Conservation (phyloP, 2,113 vertebrate genomes). For the Mixornis gularis region DNA sequence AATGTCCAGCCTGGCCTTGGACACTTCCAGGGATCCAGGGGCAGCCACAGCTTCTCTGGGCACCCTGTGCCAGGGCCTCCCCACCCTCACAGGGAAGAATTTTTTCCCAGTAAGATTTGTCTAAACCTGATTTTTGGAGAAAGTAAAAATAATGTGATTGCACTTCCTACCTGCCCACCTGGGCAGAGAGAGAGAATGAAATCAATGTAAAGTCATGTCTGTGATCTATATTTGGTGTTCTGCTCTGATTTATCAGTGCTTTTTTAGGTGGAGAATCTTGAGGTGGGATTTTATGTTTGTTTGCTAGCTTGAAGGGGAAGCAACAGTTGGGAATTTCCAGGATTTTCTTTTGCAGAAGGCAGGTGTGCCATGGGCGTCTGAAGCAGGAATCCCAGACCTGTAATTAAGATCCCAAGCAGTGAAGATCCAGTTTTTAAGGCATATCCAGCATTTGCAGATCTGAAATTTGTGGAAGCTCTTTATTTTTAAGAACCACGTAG, state of each 20-base stretch:
- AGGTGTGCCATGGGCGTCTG: not conserved
- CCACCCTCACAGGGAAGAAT: not conserved
- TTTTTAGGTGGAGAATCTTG: not conserved
- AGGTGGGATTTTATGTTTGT: not conserved
- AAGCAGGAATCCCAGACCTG: not conserved
- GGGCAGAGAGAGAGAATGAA: not conserved
- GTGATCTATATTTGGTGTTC: rapidly evolving
- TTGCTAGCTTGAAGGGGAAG: not conserved
- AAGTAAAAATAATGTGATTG: not conserved
- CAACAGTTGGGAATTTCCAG: not conserved
- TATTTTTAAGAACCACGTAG: not conserved
- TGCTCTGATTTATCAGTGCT: not conserved
- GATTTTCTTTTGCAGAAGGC: not conserved
- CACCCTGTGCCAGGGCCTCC: not conserved
- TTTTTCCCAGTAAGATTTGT: not conserved
- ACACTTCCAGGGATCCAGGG: not conserved
- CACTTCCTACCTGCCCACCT: not conserved
- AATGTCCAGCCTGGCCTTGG: not conserved
- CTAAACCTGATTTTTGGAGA: not conserved
- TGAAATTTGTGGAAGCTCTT: not conserved
- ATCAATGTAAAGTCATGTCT: not conserved
- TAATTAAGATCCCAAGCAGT: not conserved
- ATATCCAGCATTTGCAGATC: not conserved
- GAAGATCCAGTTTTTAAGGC: not conserved
- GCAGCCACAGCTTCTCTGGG: not conserved